Conservation (phyloP, 1,140 invertebrate species). For the Stegodyphus mimosarum region DNA sequence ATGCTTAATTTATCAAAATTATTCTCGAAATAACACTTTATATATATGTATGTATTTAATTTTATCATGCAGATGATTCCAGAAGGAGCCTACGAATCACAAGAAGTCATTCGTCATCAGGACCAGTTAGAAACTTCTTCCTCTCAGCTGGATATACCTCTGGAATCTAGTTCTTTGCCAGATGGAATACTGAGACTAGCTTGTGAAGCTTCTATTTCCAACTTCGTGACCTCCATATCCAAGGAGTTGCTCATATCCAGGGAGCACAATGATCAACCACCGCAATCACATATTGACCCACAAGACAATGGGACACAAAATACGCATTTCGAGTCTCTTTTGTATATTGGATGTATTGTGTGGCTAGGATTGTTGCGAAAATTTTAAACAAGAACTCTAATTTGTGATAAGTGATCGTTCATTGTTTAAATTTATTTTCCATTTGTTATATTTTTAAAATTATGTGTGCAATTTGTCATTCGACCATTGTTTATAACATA, state of each 20-base stretch:
- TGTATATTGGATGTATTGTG: too few species aligned
- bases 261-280: conserved; percentile 29
- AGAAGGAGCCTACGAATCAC: conserved; percentile 10
- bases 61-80: conserved; percentile 25
- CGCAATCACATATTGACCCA: not conserved
- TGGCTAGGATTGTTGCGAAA: too few species aligned
- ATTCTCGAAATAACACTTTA: too few species aligned
- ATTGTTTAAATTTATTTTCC: too few species aligned
- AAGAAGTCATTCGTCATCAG: conserved; percentile 27
- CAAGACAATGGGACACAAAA: not conserved
- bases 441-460: too few species aligned
- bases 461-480: too few species aligned
- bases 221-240: conserved; percentile 51
- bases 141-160: conserved; percentile 27
- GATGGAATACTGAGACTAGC: conserved; percentile 25
- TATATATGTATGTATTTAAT: too few species aligned
- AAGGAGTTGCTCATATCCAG: conserved; percentile 53
- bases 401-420: too few species aligned
- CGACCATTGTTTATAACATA: too few species aligned
- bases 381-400: too few species aligned
- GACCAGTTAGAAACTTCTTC: conserved; percentile 38
- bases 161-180: conserved; percentile 5
- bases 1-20: too few species aligned
- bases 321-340: too few species aligned
- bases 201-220: conserved; percentile 47